These are phyloP conservation scores for Lampropteryx suffumata DNA, from an alignment of 2,888 invertebrate genomes.

Conservation along the genomic window DNA sequence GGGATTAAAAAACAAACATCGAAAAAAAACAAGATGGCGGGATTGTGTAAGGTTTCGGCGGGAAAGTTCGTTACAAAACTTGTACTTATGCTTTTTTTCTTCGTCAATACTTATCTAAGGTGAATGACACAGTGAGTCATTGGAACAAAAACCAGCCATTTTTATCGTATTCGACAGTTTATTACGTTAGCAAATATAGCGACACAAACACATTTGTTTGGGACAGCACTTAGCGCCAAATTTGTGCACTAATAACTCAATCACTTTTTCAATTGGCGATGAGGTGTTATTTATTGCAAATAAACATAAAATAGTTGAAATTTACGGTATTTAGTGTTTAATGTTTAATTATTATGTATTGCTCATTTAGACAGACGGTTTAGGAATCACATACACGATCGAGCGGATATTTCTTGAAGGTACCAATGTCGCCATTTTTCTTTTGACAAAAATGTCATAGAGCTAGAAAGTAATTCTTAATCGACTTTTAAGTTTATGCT, in stretches of 20 bases:
- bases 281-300: conserved; percentile 24
- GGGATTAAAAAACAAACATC: conserved; percentile 16
- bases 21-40: conserved; percentile 19
- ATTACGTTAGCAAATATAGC: conserved; percentile 24
- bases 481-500: no score
- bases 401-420: no score
- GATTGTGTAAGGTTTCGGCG: conserved; percentile 22
- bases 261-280: conserved; percentile 29
- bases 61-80: conserved; percentile 21
- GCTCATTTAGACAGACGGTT: no score
- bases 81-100: conserved; percentile 12
- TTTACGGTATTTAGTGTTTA: no score
- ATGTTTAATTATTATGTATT: no score
- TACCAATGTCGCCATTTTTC: no score
- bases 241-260: conserved; percentile 25
- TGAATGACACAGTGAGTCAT: conserved; percentile 25
- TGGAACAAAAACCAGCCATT: conserved; percentile 22
- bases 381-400: no score
- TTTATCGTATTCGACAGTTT: conserved; percentile 21
- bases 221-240: conserved; percentile 24
- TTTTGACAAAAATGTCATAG: no score
- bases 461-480: no score
- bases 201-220: conserved; percentile 25
- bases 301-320: conserved; percentile 4
- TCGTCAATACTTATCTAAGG: conserved; percentile 16